Evolutionary conservation across 2,888 invertebrate genomes (phyloP), one percentile per base, ranked within the genome.

Genomic region (Bellardia bayeri): DNA sequence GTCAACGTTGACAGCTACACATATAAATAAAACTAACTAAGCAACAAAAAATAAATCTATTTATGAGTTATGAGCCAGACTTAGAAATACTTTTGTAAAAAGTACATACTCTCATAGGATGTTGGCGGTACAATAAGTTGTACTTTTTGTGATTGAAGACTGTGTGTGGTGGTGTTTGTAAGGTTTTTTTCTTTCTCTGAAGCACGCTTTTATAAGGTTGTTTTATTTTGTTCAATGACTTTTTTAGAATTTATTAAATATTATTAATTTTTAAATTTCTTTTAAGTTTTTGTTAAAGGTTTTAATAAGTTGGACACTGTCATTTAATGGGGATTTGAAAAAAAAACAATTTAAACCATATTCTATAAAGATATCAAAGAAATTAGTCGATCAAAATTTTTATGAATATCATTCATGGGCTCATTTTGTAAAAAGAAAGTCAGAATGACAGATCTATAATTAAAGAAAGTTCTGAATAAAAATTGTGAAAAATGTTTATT

Each of bases 1-100:
- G 86, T 82, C 82, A 86, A 79, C 61, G 74, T 69, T 82, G 82
- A 86, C 74, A 82, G 86, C 68, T 7, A 79, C 54, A 74, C 45
- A 82, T 86, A 78, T 42, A 40, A 74, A 63, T 80, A 45, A 3
- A 71, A 56, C 45, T 71, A 42, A 14, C 54, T 54, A 68, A 30
- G 58, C 49, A n/a, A 8, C 75, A 80, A 51, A 72, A 13, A 61
- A 68, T 64, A 37, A 58, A 85, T 23, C 56, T 58, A 78, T 78
- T 42, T 56, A 66, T 85, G 71, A 76, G 58, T 81, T 71, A 78
- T 56, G 58, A 72, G 72, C 72, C 54, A 81, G 71, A 66, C 63
- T 75, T 64, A 66, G 49, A 58, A 71, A 63, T 45, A 54, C 23
- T 5, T 64, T 51, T 76, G 61, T 11, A 11, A 56, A 33, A 30